Evolutionary conservation across 2,888 invertebrate species (phyloP), one percentile per base, ranked within the genome.

Genomic region (Junonia oenone): DNA sequence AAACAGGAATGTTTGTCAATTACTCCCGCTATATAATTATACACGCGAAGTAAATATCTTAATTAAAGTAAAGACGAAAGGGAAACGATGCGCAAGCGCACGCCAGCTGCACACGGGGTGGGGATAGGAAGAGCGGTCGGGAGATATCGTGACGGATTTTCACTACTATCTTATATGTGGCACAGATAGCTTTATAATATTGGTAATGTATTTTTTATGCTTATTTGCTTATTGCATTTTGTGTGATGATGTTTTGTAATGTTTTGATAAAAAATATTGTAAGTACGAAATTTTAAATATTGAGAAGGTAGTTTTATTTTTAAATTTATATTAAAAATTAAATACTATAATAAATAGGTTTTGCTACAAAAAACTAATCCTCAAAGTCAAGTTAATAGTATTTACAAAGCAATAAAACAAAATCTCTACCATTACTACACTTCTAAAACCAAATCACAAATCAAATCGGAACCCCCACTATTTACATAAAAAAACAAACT

Each of bases 51-150:
- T 19, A 46, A 46, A 22, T 33, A 47, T 54, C 53, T 51, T 27
- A 51, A 51, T 52, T 40, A 55, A 37, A 50, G 46, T 49, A 57
- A 58, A 55, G 45, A 47, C 29, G 55, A 56, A 59, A 59, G 55
- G 59, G 56, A 56, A 56, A 52, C 56, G 48, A 9, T 17, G 26
- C 29, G 40, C 47, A 37, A 31, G 47, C 40, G 29, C 43, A 48
- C 35, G 14, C 11, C n/a, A 8, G 47, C 19, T 29, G 8, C 13
- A 47, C 15, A 31, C 5, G 47, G 5, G 46, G n/a, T n/a, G 26
- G 26, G 14, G 14, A 4, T 27, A 45, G 45, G 13, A 35, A 19
- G 35, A 15, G 17, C 1, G 9, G 19, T 55, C 45, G 26, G 29
- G 35, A 50, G 45, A 50, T 55, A 55, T 46, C 17, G 17, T 22